These are phyloP conservation scores for Ostrea edulis DNA, from an alignment of 1,140 invertebrate species.

Conservation along the genomic window DNA sequence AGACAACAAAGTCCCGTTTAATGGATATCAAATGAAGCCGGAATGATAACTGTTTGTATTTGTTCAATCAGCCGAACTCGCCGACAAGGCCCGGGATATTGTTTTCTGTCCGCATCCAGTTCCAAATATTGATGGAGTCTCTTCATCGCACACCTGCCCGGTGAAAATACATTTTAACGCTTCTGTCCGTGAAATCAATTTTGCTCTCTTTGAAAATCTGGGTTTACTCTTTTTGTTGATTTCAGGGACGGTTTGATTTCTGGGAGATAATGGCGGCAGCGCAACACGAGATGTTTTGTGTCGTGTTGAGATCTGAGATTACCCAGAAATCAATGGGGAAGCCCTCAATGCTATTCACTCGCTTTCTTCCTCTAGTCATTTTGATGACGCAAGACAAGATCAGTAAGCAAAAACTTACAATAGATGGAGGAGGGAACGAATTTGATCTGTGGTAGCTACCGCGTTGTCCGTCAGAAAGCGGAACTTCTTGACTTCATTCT, in stretches of 20 bases:
- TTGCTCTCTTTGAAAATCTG: conserved; percentile 35
- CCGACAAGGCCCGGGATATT: conserved; percentile 25
- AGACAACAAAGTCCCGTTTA: conserved; percentile 38
- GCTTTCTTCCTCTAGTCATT: conserved; percentile 18
- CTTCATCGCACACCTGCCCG: conserved; percentile 8
- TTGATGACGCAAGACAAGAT: conserved; percentile 14
- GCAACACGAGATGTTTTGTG: conserved; percentile 22
- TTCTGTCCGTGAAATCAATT: conserved; percentile 35
- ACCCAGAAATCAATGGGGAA: conserved; percentile 7
- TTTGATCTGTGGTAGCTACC: not conserved
- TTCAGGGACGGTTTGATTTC: conserved; percentile 14
- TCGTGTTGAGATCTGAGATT: not conserved
- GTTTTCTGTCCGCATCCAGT: conserved; percentile 9
- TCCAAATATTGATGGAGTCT: conserved; percentile 34
- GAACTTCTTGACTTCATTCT: too few relatives aligned
- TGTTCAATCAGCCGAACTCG: conserved; percentile 1
- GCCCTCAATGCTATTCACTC: not conserved
- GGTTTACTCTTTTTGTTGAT: conserved; percentile 19
- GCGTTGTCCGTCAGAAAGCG: too few relatives aligned
- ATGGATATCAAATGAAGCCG: conserved; percentile 31
- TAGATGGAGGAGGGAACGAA: not conserved
- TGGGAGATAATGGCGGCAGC: not conserved
- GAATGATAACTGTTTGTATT: conserved; percentile 34
- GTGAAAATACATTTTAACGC: conserved; percentile 21
- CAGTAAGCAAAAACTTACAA: not conserved